These are phyloP conservation scores for Incurvaria masculella DNA, from an alignment of 2,888 invertebrate genomes.

Conservation along the genomic window DNA sequence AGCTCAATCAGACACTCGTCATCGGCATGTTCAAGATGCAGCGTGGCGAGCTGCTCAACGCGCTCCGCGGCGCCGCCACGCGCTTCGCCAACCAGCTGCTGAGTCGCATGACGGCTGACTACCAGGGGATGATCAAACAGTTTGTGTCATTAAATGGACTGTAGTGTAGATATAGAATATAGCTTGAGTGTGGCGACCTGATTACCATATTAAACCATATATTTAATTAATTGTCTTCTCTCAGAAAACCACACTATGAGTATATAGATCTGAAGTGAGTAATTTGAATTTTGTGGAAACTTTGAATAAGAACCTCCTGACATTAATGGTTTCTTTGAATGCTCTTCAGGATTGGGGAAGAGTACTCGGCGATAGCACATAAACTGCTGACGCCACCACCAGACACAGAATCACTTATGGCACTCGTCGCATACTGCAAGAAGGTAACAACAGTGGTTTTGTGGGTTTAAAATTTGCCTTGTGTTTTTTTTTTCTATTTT, in stretches of 20 bases:
- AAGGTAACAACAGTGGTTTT: constrained; percentile 24
- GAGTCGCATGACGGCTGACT: constrained; percentile 72
- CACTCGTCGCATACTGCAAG: constrained; percentile 71
- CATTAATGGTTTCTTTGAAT: too few species aligned
- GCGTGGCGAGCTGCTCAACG: constrained; percentile 71
- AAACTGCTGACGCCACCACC: constrained; percentile 75
- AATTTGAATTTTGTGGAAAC: too few species aligned
- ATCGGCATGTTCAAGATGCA: constrained; percentile 86
- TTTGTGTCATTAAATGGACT: constrained; percentile 36
- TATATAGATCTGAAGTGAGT: too few species aligned
- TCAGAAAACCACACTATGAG: too few species aligned
- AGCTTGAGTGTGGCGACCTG: too few species aligned
- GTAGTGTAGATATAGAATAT: not conserved
- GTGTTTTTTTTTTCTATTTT: not conserved
- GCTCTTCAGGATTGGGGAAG: constrained; percentile 80
- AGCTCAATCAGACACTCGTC: constrained; percentile 62
- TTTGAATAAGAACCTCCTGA: too few species aligned
- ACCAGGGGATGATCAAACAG: constrained; percentile 74
- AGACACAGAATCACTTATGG: constrained; percentile 85
- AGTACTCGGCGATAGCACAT: constrained; percentile 77
- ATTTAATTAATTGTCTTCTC: too few species aligned
- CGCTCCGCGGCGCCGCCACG: constrained; percentile 66
- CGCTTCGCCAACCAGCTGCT: constrained; percentile 67
- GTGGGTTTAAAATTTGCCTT: not conserved
- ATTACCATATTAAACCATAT: too few species aligned